These are phyloP conservation scores for Macaria notata DNA, from an alignment of 2,888 invertebrate genomes.

Conservation along the genomic window DNA sequence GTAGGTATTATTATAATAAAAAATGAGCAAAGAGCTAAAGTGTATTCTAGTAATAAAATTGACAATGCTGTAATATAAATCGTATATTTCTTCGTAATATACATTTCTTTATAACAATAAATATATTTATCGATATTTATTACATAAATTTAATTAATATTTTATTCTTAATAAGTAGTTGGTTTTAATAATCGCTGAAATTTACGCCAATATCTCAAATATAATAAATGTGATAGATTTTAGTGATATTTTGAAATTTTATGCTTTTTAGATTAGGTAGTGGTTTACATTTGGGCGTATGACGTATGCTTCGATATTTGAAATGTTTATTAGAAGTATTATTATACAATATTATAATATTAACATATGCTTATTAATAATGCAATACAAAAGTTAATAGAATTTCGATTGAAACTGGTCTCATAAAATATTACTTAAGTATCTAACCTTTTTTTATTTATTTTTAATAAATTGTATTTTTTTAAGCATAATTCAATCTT, in stretches of 20 bases:
- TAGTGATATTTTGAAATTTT: slow-evolving; percentile 65
- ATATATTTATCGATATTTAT: slow-evolving; percentile 3
- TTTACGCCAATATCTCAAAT: slow-evolving; percentile 29
- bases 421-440: too few relatives aligned
- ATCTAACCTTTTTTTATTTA: too few relatives aligned
- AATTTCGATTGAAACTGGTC: too few relatives aligned
- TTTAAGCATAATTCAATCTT: too few relatives aligned
- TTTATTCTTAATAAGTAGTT: slow-evolving; percentile 38
- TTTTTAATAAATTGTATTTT: too few relatives aligned
- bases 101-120: slow-evolving; percentile 13
- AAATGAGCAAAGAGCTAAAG: slow-evolving; percentile 56
- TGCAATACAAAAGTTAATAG: too few relatives aligned
- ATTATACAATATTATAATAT: slow-evolving; percentile 14
- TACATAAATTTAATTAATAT: slow-evolving; percentile 6
- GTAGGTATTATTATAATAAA: slow-evolving; percentile 29
- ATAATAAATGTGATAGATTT: slow-evolving; percentile 54
- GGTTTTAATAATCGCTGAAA: slow-evolving; percentile 35
- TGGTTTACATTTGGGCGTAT: slow-evolving; percentile 18
- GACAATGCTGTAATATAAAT: slow-evolving; percentile 52
- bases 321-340: slow-evolving; percentile 20
- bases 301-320: slow-evolving; percentile 24
- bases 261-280: slow-evolving; percentile 44
- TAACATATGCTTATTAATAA: too few relatives aligned
- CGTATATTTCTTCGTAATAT: slow-evolving; percentile 33
- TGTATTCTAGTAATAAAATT: slow-evolving; percentile 74